Evolutionary conservation across 2,113 vertebrate species (phyloP), one percentile per base, ranked within the genome.

Genomic region (Rhadina sibilatrix): DNA sequence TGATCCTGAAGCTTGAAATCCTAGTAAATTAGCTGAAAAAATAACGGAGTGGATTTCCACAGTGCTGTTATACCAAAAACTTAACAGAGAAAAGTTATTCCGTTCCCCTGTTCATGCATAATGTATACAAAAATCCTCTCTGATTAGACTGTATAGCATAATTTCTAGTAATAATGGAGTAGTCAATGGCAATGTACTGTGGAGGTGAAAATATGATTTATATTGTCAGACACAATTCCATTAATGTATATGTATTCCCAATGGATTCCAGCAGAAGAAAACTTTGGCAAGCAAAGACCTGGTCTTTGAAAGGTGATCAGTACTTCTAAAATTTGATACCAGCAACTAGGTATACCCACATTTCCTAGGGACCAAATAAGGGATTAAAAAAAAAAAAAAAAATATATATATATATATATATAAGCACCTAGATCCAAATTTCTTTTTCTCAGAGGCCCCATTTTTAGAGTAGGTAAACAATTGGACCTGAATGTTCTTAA

Each of bases 141-240:
- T 79, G 52, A 69, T 83, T 80, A 65, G 63, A 18, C 9, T 35
- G 10, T 12, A 59, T 14, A 70, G 12, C 21, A 16, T 50, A 70
- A 59, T 66, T 82, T 17, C 21, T 66, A 54, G 25, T 52, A 83
- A 72, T 40, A 80, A 53, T 10, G 9, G 21, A 77, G 14, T 50
- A 78, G 31, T 56, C 50, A 78, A 71, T 35, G 13, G 50, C 33
- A 83, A 46, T 2, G 2, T 31, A 23, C 9, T 50, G 16, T 30
- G 24, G 28, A 50, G 4, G 6, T 66, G 30, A 77, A 76, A 77
- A 77, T n/a, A 27, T 0, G 0, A 23, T 33, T 49, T 65, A 20
- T 6, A 16, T 10, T 60, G 24, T 17, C n/a, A 9, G 7, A 56
- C 22, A 79, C 4, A 6, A 31, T 90, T 83, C 27, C 42, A 20